phyloP scores from a whole-genome alignment of 2,888 invertebrate genomes.

The Caenorhabditis plicata region DNA sequence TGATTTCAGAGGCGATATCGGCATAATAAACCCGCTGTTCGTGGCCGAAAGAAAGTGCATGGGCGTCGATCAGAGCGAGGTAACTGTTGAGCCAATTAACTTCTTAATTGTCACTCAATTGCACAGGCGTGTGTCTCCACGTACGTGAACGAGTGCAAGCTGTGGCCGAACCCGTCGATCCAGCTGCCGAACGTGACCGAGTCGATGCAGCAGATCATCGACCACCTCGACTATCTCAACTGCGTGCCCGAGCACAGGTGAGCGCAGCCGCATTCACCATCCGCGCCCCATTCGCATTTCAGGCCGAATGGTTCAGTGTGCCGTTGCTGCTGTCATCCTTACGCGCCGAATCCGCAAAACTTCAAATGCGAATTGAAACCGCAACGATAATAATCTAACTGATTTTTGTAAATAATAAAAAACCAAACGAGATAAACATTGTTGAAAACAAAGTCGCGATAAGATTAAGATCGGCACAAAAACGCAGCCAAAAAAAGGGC shows the following conservation, averaged over 20 bases:
- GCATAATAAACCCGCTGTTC: constrained; percentile 62
- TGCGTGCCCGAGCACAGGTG: constrained; percentile 60
- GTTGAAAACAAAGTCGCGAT: too few species aligned
- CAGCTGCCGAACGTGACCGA: constrained; percentile 61
- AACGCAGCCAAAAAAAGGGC: too few species aligned
- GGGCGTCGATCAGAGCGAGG: constrained; percentile 56
- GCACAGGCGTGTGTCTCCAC: constrained; percentile 53
- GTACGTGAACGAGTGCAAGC: constrained; percentile 46
- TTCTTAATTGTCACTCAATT: background rate
- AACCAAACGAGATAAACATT: too few species aligned
- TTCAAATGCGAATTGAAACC: constrained; percentile 62
- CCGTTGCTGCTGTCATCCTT: constrained; percentile 64
- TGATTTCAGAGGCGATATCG: constrained; percentile 53
- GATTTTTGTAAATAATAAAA: too few species aligned
- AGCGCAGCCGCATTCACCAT: background rate
- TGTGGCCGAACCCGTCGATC: constrained; percentile 60
- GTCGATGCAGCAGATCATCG: constrained; percentile 56
- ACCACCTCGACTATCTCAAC: constrained; percentile 60
- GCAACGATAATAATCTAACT: too few species aligned
- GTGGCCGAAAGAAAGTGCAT: constrained; percentile 61
- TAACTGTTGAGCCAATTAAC: constrained; percentile 1
- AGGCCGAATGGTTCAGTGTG: constrained; percentile 58
- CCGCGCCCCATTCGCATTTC: too few species aligned
- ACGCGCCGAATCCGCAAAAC: constrained; percentile 59
- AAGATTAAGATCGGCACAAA: too few species aligned